Evolutionary conservation across 2,113 vertebrate species (phyloP), one percentile per base, ranked within the genome.

Genomic region (Merops nubicus): DNA sequence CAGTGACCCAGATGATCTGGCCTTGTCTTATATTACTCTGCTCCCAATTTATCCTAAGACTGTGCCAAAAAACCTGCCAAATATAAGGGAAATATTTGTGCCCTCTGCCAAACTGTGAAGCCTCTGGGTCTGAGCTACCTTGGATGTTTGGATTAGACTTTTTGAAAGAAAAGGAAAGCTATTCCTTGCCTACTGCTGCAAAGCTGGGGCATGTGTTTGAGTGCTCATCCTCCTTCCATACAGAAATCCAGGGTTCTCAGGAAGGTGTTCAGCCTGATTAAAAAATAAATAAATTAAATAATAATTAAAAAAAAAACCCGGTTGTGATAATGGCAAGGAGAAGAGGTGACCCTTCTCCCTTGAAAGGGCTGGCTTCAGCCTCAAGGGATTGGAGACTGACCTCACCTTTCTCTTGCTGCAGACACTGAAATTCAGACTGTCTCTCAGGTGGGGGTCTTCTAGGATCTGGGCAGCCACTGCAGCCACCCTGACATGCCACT

Each of bases 31-130:
- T 33, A 63, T 72, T 91, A 78, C 18, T 56, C 38, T 89, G 38
- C 72, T 91, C 8, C 15, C 6, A 93, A 75, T 96, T 70, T 75
- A 89, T 78, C 83, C 60, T 53, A 25, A 86, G 64, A 56, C 56
- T 34, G 38, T 85, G 68, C 96, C 93, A 86, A 93, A 96, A 96
- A 85, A 57, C 28, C 85, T 93, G 76, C 83, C 73, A 89, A 93
- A 81, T 92, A 89, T 57, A 73, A 91, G 25, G 89, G 83, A 95
- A 91, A 75, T 90, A 86, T 91, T 69, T 93, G 74, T 92, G 51
- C 78, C 73, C 56, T 87, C 79, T 96, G 85, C 74, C 92, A 91
- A 57, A 80, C 34, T 78, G 45, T 42, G 78, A 94, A 81, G 36
- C 51, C 51, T 79, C 47, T 89, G 53, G 47, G 79, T 57, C 72